Base-by-base conservation (phyloP, 2,888 invertebrate species). In the Octodonta nipae region DNA sequence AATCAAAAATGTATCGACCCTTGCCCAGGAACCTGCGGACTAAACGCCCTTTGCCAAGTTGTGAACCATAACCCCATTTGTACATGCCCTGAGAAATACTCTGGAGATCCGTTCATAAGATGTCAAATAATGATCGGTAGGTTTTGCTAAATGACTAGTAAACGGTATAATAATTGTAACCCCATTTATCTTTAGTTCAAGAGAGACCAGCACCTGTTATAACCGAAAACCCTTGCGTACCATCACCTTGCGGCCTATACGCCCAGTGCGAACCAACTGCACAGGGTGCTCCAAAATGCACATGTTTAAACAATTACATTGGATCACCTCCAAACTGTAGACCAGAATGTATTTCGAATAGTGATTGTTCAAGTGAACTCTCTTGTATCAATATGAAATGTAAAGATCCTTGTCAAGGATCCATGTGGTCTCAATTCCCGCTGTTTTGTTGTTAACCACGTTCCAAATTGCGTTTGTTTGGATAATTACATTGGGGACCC, bases 1-100 rank as follows among this genome's bases (percentile, higher is more conserved):
- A 76, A 76, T 46, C 75, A 77, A 46, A 78, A 76, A 60, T 83
- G 83, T 50, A 57, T 68, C 10, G 73, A 82, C 54, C 80, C 82
- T 13, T 83, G 82, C 43, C 75, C 75, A 5, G 80, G 80, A 28
- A 75, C 78, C 20, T 68, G 69, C 46, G 74, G 72, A 26, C 50
- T 65, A 15, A 64, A 63, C 40, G 71, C 74, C 3, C 53, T 64
- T 24, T 75, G 75, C 42, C 63, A 66, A 38, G 70, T 73, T 1
- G 61, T 70, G 13, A 73, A 71, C 45, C 73, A 75, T 43, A 68
- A 67, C 31, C 71, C 76, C 2, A 69, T 71, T 43, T 77, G 76
- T 49, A 63, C 64, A 32, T 77, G 77, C 43, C 59, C 64, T 11
- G 50, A 55, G 3, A 65, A 66, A 14, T 68, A 65, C 43, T 65